These are phyloP conservation scores for Rhagonycha lutea DNA, from an alignment of 2,888 invertebrate genomes.

Conservation along the genomic window DNA sequence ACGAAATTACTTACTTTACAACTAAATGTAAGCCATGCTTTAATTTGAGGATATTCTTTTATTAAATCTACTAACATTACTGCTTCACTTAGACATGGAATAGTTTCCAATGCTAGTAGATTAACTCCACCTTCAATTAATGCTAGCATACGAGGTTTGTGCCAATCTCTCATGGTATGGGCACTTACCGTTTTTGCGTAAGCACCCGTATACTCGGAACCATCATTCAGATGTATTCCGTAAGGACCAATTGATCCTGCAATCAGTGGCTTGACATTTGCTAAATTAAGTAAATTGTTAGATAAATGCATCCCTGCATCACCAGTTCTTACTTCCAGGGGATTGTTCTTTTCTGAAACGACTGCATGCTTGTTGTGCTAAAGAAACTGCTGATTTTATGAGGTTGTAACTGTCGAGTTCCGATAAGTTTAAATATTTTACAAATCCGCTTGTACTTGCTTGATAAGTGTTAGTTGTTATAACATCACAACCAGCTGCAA, in stretches of 20 bases:
- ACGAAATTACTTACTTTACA: conserved; percentile 69
- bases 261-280: conserved; percentile 61
- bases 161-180: conserved; percentile 78
- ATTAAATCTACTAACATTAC: conserved; percentile 79
- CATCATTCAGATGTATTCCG: conserved; percentile 87
- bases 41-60: conserved; percentile 74
- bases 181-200: conserved; percentile 70
- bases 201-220: conserved; percentile 88
- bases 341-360: conserved; percentile 59
- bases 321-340: conserved; percentile 29
- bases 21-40: conserved; percentile 88
- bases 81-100: conserved; percentile 84
- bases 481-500: conserved; percentile 82
- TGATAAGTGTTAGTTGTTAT: conserved; percentile 91
- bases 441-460: conserved; percentile 77
- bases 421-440: conserved; percentile 71
- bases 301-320: background rate
- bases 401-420: conserved; percentile 71
- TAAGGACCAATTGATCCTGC: conserved; percentile 93
- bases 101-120: conserved; percentile 87
- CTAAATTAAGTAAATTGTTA: conserved; percentile 19
- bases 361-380: conserved; percentile 74
- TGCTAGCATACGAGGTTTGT: conserved; percentile 78
- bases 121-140: conserved; percentile 82
- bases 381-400: conserved; percentile 72